phyloP scores from a whole-genome alignment of 2,113 vertebrate species.

The Ailurus styani region DNA sequence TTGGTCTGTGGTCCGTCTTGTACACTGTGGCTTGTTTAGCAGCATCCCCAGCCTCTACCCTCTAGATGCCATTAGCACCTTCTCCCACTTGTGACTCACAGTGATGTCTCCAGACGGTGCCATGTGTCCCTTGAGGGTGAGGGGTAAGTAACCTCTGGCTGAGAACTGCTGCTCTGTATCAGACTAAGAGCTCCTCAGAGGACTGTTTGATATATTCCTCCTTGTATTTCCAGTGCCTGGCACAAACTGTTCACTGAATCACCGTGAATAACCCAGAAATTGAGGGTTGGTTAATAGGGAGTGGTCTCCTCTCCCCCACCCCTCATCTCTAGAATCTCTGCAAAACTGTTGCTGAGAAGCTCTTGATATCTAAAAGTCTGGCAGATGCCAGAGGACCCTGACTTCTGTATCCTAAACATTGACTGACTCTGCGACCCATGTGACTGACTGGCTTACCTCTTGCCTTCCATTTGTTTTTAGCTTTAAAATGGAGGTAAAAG shows the following conservation, averaged over 20 bases:
- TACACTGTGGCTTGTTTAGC: neutral
- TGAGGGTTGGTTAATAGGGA: neutral
- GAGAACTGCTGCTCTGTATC: neutral
- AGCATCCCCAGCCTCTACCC: neutral
- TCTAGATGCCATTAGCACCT: neutral
- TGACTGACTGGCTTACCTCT: neutral
- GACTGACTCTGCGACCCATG: neutral
- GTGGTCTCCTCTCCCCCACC: neutral
- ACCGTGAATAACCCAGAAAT: neutral
- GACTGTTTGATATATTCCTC: rapidly evolving
- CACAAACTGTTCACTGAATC: neutral
- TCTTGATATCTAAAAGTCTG: neutral
- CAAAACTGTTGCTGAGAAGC: neutral
- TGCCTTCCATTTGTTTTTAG: neutral
- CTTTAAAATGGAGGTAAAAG: neutral
- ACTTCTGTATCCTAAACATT: neutral
- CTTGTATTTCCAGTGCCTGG: neutral
- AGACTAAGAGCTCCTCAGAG: neutral
- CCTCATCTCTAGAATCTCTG: neutral
- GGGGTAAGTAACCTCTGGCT: no score
- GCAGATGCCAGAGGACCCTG: neutral
- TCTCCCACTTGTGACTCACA: neutral
- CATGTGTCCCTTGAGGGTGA: neutral
- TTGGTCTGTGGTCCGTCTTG: no score
- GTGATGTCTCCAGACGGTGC: neutral